Conservation (phyloP, 2,888 invertebrate species). For the Drosophila setosimentum region DNA sequence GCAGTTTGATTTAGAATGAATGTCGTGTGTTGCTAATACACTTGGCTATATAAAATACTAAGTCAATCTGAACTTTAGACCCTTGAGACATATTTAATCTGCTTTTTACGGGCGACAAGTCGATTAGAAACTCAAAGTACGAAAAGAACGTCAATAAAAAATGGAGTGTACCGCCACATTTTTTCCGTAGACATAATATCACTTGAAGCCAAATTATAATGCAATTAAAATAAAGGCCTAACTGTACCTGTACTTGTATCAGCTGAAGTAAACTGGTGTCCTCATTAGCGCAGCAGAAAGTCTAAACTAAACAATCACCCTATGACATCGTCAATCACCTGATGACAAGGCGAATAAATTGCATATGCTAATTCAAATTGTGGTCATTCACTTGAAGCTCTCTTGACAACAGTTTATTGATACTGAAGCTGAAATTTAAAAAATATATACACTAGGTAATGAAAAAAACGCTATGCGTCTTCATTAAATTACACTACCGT, state of each 20-base stretch:
- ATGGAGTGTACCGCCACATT: constrained; percentile 16
- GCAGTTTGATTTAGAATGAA: constrained; percentile 35
- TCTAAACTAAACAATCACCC: constrained; percentile 43
- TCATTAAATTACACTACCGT: too few species aligned
- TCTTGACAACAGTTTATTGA: constrained; percentile 56
- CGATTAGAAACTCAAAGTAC: constrained; percentile 68
- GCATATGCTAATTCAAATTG: constrained; percentile 61
- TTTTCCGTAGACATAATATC: background rate
- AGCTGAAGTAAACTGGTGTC: constrained; percentile 1
- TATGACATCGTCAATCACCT: constrained; percentile 36
- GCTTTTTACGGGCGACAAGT: constrained; percentile 6
- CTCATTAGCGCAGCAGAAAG: constrained; percentile 18
- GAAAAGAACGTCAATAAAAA: constrained; percentile 19
- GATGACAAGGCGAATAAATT: constrained; percentile 57
- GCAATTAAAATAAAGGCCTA: background rate
- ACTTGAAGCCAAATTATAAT: background rate
- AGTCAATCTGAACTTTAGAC: constrained; percentile 62
- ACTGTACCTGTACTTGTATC: constrained; percentile 18
- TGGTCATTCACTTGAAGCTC: constrained; percentile 51
- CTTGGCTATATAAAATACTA: constrained; percentile 5
- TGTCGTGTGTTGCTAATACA: constrained; percentile 38
- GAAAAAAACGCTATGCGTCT: background rate
- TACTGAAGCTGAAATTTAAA: constrained; percentile 11
- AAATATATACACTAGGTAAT: background rate
- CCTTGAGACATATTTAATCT: constrained; percentile 46